Base-by-base conservation (phyloP, 92 coral and sea anemone genomes). In the Phenganax marumi region DNA sequence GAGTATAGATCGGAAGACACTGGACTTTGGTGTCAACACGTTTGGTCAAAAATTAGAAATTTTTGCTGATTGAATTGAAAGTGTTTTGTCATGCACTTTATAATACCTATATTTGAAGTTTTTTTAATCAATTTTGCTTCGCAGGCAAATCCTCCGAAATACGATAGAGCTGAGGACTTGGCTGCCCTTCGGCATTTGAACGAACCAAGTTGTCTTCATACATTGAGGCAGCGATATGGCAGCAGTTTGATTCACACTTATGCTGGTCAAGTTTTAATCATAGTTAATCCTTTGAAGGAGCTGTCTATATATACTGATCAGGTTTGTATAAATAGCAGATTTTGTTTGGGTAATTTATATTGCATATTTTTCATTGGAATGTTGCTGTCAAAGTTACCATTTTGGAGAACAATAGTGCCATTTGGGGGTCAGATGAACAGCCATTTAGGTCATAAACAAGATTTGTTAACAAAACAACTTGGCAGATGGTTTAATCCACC, bases 141-240 rank as follows among this genome's bases (percentile, higher is more conserved):
- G 33, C 82, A 95, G 98, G 98, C 98, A 16, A 95, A 95, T 52
- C 98, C 98, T 54, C 98, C 97, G 19, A 91, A 90, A 64, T 95
- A 95, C 63, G 98, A 95, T 83, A 87, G 97, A 76, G 93, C 98
- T 26, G 98, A 95, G 53, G 98, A 95, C 83, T 95, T 95, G 68
- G 97, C 97, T n/a, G 89, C 98, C 52, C 74, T 95, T 33, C 97
- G 98, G 56, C 91, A 90, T 85, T 85, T 95, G 33, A 95, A 95
- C 80, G 98, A 95, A 75, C 93, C 98, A 84, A 95, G 98, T 77
- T 92, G 98, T 66, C 89, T 95, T 0, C 98, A 95, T 83, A 92
- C 97, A n/a, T 83, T 95, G 8, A 89, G 98, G 26, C 98, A 95
- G 63, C 87, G 98, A 71, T 83, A 89, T 92, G 98, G 98, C 43